Evolutionary conservation across 2,888 invertebrate genomes (phyloP).

Genomic region (Diarsia dahlii): DNA sequence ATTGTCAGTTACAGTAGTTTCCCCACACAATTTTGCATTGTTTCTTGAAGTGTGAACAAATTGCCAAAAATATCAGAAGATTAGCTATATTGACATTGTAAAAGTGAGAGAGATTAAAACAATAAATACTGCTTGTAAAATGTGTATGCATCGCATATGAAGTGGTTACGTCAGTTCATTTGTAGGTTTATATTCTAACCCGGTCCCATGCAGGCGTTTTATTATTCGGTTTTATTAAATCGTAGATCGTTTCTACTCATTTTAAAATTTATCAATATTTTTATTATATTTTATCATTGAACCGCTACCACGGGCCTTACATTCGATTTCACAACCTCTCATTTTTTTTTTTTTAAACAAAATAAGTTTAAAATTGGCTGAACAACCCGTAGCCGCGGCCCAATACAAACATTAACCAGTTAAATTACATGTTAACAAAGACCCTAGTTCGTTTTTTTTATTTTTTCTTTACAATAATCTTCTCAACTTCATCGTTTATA

Average conservation of each 20-base stretch:
- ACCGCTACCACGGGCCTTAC: conserved; percentile 80
- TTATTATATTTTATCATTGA: conserved; percentile 77
- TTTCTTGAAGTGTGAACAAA: conserved; percentile 50
- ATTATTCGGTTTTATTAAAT: conserved; percentile 77
- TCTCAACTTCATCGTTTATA: conserved; percentile 79
- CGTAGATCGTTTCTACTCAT: conserved; percentile 81
- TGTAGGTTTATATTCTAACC: conserved; percentile 81
- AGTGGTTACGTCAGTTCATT: conserved; percentile 72
- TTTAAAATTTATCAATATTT: conserved; percentile 81
- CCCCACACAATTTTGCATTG: conserved; percentile 32
- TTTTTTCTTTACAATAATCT: conserved; percentile 84
- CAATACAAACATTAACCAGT: conserved; percentile 79
- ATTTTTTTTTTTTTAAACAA: conserved; percentile 81
- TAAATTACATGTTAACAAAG: conserved; percentile 86
- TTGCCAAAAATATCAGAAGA: conserved; percentile 42
- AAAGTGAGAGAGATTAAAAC: conserved; percentile 55
- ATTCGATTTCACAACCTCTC: conserved; percentile 88
- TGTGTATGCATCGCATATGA: conserved; percentile 58
- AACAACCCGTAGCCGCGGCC: conserved; percentile 79
- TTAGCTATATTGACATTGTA: conserved; percentile 46
- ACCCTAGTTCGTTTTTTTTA: conserved; percentile 88
- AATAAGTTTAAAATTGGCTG: conserved; percentile 88
- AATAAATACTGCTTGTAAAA: conserved; percentile 57
- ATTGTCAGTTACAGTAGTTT: conserved; percentile 41
- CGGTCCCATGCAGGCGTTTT: conserved; percentile 86